Evolutionary conservation across 2,888 invertebrate species (phyloP).

Genomic region (Pyrocoelia pectoralis): DNA sequence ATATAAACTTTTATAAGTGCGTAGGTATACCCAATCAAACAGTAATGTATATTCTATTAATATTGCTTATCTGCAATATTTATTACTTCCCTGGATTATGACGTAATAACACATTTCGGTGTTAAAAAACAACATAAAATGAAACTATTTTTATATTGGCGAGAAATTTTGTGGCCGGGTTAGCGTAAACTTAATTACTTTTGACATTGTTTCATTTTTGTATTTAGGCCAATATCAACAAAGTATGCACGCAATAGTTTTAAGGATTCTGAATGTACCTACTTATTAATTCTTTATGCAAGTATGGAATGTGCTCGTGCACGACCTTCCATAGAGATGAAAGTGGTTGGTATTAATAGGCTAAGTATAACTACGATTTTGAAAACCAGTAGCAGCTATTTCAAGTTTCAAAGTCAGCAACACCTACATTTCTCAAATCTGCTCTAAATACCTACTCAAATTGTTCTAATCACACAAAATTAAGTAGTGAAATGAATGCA

Average conservation of each 20-base stretch:
- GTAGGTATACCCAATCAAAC: background rate
- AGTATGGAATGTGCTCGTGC: constrained; percentile 11
- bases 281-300: too few relatives aligned
- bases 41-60: constrained; percentile 13
- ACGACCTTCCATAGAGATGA: constrained; percentile 30
- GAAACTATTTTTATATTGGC: background rate
- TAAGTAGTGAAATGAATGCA: too few relatives aligned
- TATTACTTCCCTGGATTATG: constrained; percentile 12
- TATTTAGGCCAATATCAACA: background rate
- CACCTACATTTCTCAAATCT: constrained; percentile 17
- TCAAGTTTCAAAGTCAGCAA: constrained; percentile 23
- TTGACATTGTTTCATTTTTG: background rate
- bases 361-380: constrained; percentile 15
- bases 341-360: constrained; percentile 32
- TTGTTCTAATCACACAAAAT: background rate
- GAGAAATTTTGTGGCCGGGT: background rate
- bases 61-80: constrained; percentile 7
- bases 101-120: constrained; percentile 11
- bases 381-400: constrained; percentile 23
- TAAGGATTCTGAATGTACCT: too few relatives aligned
- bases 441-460: background rate
- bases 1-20: background rate
- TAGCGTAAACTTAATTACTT: background rate
- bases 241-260: constrained; percentile 4
- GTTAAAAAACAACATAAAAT: constrained; percentile 1